Evolutionary conservation across 2,888 invertebrate genomes (phyloP).

Genomic region (Metallyticus violacea): DNA sequence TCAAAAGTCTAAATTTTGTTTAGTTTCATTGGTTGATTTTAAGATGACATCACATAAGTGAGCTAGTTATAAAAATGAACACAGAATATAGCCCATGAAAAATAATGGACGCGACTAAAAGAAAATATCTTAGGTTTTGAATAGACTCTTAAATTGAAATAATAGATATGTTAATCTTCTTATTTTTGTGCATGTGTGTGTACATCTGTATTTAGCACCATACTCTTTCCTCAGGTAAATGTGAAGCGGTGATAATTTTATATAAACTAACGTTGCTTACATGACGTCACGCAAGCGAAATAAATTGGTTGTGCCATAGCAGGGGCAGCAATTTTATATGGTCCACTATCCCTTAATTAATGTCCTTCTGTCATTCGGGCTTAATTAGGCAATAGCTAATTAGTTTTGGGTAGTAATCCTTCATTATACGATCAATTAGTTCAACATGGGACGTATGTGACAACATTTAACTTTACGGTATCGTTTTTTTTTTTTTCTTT

Average conservation of each 20-base stretch:
- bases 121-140: too few species aligned
- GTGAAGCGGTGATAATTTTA: not conserved
- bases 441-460: not conserved
- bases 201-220: not conserved
- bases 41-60: too few species aligned
- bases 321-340: not conserved
- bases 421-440: not conserved
- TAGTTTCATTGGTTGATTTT: too few species aligned
- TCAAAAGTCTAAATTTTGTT: too few species aligned
- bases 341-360: not conserved
- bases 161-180: too few species aligned
- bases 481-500: not conserved
- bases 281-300: not conserved
- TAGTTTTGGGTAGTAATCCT: not conserved
- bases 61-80: too few species aligned
- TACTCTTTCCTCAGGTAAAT: not conserved
- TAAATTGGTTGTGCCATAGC: not conserved
- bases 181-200: too few species aligned
- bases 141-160: too few species aligned
- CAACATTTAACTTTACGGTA: not conserved
- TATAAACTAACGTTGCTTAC: not conserved
- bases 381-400: not conserved
- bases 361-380: not conserved
- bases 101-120: too few species aligned
- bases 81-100: too few species aligned